Conservation (phyloP, 2,797 vertebrate genomes). For the Halcyon leucocephala region DNA sequence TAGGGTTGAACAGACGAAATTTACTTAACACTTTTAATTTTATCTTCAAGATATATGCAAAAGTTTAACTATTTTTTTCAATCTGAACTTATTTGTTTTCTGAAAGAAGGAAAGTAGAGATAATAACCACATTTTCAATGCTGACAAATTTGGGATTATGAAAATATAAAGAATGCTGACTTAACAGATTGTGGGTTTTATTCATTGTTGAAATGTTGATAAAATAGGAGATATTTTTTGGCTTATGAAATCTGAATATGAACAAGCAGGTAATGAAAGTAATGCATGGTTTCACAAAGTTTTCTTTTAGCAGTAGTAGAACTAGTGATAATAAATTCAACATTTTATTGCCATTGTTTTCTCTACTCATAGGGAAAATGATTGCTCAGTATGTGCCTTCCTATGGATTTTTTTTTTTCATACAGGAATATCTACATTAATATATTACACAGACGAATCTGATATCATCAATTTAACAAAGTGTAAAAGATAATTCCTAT, state of each 20-base stretch:
- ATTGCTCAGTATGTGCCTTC: background rate
- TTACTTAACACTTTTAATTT: background rate
- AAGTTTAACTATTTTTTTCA: background rate
- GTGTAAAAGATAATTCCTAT: background rate
- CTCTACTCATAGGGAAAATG: background rate
- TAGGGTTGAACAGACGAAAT: background rate
- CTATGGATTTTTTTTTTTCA: background rate
- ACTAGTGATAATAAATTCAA: background rate
- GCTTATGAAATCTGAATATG: background rate
- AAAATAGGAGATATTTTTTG: background rate
- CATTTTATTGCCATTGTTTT: background rate
- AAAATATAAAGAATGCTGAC: background rate
- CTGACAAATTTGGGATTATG: background rate
- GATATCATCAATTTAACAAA: background rate
- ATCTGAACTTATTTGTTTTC: background rate
- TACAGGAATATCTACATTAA: background rate
- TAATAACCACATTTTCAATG: background rate
- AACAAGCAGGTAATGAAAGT: background rate
- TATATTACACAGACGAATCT: background rate
- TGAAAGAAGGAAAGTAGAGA: background rate
- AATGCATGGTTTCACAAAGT: background rate
- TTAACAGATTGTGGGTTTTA: background rate
- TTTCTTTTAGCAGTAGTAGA: background rate
- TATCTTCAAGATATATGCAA: background rate
- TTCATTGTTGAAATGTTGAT: background rate